Evolutionary conservation across 2,797 vertebrate genomes (phyloP).

Genomic region (Sebastes ruberrimus): DNA sequence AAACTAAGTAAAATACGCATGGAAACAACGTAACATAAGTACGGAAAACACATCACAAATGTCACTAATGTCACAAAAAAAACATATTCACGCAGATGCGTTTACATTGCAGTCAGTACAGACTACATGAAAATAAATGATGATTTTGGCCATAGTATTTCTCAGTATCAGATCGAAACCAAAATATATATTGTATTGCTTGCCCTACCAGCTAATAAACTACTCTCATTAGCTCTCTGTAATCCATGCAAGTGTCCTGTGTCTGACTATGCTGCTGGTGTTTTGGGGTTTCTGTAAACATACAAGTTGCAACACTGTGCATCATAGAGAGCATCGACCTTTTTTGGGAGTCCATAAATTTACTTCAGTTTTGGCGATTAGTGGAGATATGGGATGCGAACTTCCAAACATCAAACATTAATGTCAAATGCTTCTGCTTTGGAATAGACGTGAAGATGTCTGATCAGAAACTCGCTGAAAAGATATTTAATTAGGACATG

Average conservation of each 20-base stretch:
- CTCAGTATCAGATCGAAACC: neutral
- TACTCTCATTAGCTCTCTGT: neutral
- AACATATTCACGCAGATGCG: too few relatives aligned
- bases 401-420: neutral
- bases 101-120: too few relatives aligned
- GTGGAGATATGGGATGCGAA: too few relatives aligned
- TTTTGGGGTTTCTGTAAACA: neutral
- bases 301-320: neutral
- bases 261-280: too few relatives aligned
- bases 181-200: neutral
- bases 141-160: neutral
- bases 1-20: too few relatives aligned
- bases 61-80: too few relatives aligned
- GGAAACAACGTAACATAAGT: too few relatives aligned
- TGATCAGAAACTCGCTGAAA: neutral
- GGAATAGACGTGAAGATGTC: neutral
- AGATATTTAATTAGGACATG: neutral
- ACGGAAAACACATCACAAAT: too few relatives aligned
- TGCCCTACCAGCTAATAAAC: neutral
- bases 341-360: neutral
- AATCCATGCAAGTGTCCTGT: too few relatives aligned
- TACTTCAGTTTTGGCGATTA: neutral
- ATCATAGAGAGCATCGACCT: neutral
- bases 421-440: neutral
- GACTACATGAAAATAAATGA: too few relatives aligned